These are phyloP conservation scores for Plodia interpunctella DNA, from an alignment of 1,140 invertebrate genomes.

Conservation along the genomic window DNA sequence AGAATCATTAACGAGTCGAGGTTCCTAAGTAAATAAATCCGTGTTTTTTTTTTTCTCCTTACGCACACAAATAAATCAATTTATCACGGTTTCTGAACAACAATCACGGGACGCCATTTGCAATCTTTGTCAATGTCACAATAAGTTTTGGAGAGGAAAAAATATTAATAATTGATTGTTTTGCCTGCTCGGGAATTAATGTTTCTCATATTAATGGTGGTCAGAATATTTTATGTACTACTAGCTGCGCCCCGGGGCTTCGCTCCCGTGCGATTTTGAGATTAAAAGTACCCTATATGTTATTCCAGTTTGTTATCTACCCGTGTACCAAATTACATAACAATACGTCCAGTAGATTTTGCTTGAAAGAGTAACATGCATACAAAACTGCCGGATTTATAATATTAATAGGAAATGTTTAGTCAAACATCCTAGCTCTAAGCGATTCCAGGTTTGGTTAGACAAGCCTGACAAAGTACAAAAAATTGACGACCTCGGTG, in stretches of 20 bases:
- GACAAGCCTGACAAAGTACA: too few relatives aligned
- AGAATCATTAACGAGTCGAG: not conserved
- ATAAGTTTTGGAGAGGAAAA: not conserved
- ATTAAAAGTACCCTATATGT: not conserved
- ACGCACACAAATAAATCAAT: not conserved
- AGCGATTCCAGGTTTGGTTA: too few relatives aligned
- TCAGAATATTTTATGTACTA: not conserved
- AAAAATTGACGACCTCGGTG: too few relatives aligned
- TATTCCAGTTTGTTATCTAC: too few relatives aligned
- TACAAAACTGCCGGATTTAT: too few relatives aligned
- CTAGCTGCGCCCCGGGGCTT: too few relatives aligned
- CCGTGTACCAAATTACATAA: too few relatives aligned
- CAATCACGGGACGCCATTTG: not conserved
- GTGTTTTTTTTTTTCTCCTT: not conserved
- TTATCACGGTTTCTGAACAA: not conserved
- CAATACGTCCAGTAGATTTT: too few relatives aligned
- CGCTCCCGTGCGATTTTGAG: not conserved
- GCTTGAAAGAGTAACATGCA: too few relatives aligned
- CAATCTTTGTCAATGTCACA: not conserved
- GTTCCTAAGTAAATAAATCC: not conserved
- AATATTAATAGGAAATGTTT: too few relatives aligned
- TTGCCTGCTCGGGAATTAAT: not conserved
- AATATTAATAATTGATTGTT: not conserved
- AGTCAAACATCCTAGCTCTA: too few relatives aligned
- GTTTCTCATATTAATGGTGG: not conserved